Evolutionary conservation across 2,888 invertebrate species (phyloP), one percentile per base, ranked within the genome.

Genomic region (Augiades crinisus): DNA sequence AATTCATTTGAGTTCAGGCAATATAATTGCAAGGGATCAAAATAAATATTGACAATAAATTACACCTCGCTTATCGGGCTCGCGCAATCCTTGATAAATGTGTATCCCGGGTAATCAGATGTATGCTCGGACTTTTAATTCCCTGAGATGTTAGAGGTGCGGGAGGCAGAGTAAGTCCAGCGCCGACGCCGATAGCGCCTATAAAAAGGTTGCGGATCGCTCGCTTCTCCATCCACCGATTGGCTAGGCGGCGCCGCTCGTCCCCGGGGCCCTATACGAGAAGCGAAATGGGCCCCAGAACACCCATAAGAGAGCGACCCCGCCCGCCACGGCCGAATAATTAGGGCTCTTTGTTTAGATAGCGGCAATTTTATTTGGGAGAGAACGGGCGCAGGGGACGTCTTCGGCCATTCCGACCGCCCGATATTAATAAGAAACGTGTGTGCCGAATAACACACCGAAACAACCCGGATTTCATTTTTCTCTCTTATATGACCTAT

Each of bases 231-330:
- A 86, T 82, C 85, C 87, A 77, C 74, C 87, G 91, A 92, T 92
- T 91, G 91, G 91, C 91, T 91, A 91, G 92, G 91, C 91, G 91
- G 91, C 90, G 89, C 91, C 87, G 88, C 81, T 80, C 81, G 76
- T 91, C 92, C 85, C 87, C 70, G 76, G 91, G 91, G 90, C 79
- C 91, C 90, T 91, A 92, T 92, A 91, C 91, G 90, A 88, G 87
- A 87, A 90, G 89, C 90, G 88, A 91, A 92, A 92, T 92, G 91
- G 91, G 91, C 91, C 92, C 92, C 92, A 83, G 90, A 91, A 91
- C 92, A 91, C 92, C 91, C 91, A 92, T 92, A 92, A 92, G 91
- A 90, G 91, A 91, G 89, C 91, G 91, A 91, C 92, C 92, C 92
- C 91, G 91, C 91, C 90, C 88, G 88, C 90, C 90, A 88, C 88